Conservation (phyloP, 2,113 vertebrate genomes). For the Bubo bubo region DNA sequence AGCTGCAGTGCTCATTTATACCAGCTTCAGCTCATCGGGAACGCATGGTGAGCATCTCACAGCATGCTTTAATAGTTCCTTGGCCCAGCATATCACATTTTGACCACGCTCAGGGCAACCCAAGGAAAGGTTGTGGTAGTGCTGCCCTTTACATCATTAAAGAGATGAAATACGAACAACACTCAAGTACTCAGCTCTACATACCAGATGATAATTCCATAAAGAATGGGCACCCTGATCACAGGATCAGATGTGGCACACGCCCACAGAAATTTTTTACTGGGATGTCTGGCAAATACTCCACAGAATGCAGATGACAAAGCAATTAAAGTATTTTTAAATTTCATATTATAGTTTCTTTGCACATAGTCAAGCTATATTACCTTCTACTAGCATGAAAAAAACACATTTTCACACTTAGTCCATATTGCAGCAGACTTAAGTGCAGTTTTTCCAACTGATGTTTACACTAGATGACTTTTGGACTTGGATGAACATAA, state of each 20-base stretch:
- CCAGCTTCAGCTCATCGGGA: neutral
- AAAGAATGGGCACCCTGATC: neutral
- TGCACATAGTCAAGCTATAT: neutral
- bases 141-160: neutral
- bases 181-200: neutral
- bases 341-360: neutral
- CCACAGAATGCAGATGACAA: neutral
- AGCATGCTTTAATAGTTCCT: neutral
- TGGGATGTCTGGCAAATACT: neutral
- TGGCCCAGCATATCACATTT: neutral
- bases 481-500: neutral
- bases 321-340: neutral
- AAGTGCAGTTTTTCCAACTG: neutral
- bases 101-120: neutral
- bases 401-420: neutral
- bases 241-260: neutral
- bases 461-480: neutral
- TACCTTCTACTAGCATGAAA: neutral
- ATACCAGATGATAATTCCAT: neutral
- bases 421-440: neutral
- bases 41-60: neutral
- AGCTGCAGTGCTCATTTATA: neutral
- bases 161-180: accelerated
- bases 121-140: neutral
- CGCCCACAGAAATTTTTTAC: neutral